Conservation (phyloP, 2,113 vertebrate species). For the Thomomys bottae region DNA sequence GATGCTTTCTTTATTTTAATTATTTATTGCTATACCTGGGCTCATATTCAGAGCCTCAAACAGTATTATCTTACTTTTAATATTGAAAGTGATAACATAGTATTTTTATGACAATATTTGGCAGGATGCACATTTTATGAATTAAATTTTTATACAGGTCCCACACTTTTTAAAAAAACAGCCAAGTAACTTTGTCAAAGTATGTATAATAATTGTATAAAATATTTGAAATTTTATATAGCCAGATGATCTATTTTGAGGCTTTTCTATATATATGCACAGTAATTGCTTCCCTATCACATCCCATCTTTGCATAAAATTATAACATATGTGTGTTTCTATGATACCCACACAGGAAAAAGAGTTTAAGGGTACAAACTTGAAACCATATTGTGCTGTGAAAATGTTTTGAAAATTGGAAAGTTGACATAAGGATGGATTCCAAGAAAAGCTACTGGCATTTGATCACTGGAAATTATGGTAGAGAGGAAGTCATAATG, state of each 20-base stretch:
- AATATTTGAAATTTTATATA: background rate
- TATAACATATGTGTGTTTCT: conserved; percentile 62
- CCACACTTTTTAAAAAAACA: background rate
- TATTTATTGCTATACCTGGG: too few species aligned
- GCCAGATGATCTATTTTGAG: conserved; percentile 16
- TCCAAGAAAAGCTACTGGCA: conserved; percentile 75
- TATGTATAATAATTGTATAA: background rate
- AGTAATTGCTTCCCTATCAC: conserved; percentile 27
- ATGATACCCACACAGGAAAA: conserved; percentile 66
- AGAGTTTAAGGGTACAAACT: conserved; percentile 71
- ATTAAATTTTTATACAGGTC: background rate
- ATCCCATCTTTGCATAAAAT: conserved; percentile 63
- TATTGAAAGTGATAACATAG: background rate
- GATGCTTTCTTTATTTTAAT: too few species aligned
- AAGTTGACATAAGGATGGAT: conserved; percentile 74
- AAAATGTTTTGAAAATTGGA: conserved; percentile 77
- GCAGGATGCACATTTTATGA: background rate
- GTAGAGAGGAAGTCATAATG: conserved; percentile 58
- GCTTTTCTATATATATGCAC: conserved; percentile 21
- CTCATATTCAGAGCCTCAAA: background rate
- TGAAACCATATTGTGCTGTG: conserved; percentile 76
- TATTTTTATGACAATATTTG: background rate
- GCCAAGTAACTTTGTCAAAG: background rate
- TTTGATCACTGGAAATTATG: conserved; percentile 73
- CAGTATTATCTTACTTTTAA: background rate